Percentiles rank a stretch among this genome's conserved stretches.
Evolutionary conservation across 2,797 vertebrate species (phyloP).

Genomic region (Cirrhinus molitorella): DNA sequence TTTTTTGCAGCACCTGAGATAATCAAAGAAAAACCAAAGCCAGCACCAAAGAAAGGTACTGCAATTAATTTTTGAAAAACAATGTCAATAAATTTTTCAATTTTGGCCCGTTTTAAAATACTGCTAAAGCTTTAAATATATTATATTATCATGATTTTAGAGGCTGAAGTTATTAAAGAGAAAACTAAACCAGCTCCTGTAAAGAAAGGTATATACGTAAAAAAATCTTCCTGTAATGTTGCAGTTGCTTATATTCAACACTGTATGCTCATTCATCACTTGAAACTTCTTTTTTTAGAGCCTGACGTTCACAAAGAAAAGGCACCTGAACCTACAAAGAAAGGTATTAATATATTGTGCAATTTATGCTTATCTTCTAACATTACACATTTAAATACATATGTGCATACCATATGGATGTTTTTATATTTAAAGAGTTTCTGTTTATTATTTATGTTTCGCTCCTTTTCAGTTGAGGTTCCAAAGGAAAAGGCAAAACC

Average conservation of each 20-base stretch:
- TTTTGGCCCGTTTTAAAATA: not conserved
- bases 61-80: not conserved
- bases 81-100: not conserved
- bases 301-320: constrained; percentile 39
- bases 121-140: not conserved
- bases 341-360: constrained; percentile 49
- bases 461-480: constrained; percentile 27
- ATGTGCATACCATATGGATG: not conserved
- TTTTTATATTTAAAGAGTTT: not conserved
- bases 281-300: constrained; percentile 33
- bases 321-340: constrained; percentile 44
- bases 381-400: not conserved
- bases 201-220: constrained; percentile 64
- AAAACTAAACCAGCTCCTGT: constrained; percentile 57
- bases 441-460: not conserved
- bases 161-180: constrained; percentile 32
- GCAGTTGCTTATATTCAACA: not conserved
- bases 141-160: not conserved
- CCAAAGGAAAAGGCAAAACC: constrained; percentile 27
- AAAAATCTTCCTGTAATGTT: not conserved
- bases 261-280: not conserved
- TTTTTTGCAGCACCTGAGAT: constrained; percentile 35
- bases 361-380: not conserved
- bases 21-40: constrained; percentile 49
- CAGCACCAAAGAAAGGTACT: constrained; percentile 39